Base-by-base conservation (phyloP, 2,797 vertebrate species). In the Tauraco hartlaubi region DNA sequence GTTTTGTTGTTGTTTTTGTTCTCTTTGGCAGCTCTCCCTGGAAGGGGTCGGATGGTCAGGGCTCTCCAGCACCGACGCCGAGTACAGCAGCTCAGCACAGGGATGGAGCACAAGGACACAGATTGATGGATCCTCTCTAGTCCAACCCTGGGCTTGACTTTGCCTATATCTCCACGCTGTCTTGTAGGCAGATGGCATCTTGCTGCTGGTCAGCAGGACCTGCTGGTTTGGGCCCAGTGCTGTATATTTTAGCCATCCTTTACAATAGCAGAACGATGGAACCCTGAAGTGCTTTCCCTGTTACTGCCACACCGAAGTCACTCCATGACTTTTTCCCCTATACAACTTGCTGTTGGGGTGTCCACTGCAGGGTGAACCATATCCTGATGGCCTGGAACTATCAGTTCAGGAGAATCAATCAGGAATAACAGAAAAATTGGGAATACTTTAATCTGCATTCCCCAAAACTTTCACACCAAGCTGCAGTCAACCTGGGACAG, bases 31-130 rank as follows among this genome's bases (percentile, higher is more conserved):
- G 35, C 75, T 55, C 12, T 73, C 55, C 66, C 54, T 64, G 29
- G 39, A 59, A 72, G 18, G 58, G 73, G 39, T 64, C 0, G 2
- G n/a, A 22, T 20, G 35, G 41, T 12, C 29, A 18, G 46, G 35
- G 31, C 31, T 84, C 51, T 68, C 44, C 37, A 76, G 54, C 39
- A 29, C 44, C 0, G 0, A n/a, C 5, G 17, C 26, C 0, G 1
- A 56, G 54, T 58, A 58, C 15, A 31, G 64, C 46, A 72, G 35
- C 59, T 66, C 2, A 0, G 37, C 3, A 1, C 26, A 28, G 55
- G 19, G 61, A 52, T 48, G 55, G 28, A 37, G 23, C 6, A 39
- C 1, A 12, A 73, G 48, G 54, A 29, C 29, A 9, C 15, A 11
- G 14, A 26, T 16, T 1, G 21, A 66, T 6, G 23, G 23, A 77